Percentiles rank a stretch among this genome's conserved stretches.
Evolutionary conservation across 37 sponge, comb jelly and placozoan species (phyloP).

Genomic region (Diacarnus erythraeanus): DNA sequence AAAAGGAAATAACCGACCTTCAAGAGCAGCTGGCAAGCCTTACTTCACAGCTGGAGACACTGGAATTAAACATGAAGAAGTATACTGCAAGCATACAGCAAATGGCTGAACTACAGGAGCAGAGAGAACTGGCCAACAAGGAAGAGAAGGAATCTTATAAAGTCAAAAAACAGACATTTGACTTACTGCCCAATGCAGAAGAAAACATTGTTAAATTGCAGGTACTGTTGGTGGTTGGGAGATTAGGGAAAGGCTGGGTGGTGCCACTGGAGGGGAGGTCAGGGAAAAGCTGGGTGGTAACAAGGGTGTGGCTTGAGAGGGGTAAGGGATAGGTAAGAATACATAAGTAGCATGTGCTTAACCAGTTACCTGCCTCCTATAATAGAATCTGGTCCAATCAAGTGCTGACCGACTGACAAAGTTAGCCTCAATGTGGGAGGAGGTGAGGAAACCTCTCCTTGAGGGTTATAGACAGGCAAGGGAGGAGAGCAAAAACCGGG

Average conservation of each 20-base stretch:
- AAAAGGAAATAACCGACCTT: slow-evolving; percentile 68
- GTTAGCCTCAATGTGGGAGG: slow-evolving; percentile 82
- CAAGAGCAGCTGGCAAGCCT: slow-evolving; percentile 67
- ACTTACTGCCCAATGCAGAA: slow-evolving; percentile 87
- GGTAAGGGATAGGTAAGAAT: too few relatives aligned
- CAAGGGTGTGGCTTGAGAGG: too few relatives aligned
- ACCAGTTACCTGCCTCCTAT: background rate
- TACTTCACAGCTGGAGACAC: slow-evolving; percentile 63
- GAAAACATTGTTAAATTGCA: slow-evolving; percentile 78
- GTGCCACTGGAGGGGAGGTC: too few relatives aligned
- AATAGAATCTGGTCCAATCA: slow-evolving; percentile 58
- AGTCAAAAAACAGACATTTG: slow-evolving; percentile 78
- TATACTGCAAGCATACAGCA: slow-evolving; percentile 54
- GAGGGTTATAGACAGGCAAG: slow-evolving; percentile 63
- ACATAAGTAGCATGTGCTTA: background rate
- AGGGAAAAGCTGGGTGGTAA: too few relatives aligned
- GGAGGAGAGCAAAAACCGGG: slow-evolving; percentile 30
- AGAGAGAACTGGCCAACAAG: slow-evolving; percentile 51
- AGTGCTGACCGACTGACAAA: slow-evolving; percentile 76
- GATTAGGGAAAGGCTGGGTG: too few relatives aligned
- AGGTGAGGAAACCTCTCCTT: slow-evolving; percentile 62
- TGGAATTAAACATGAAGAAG: slow-evolving; percentile 84
- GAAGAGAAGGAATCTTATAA: slow-evolving; percentile 77
- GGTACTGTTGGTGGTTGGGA: slow-evolving; percentile 26
- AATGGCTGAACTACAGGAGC: slow-evolving; percentile 44